Conservation (phyloP, 2,797 vertebrate genomes). For the Aselliscus stoliczkanus region DNA sequence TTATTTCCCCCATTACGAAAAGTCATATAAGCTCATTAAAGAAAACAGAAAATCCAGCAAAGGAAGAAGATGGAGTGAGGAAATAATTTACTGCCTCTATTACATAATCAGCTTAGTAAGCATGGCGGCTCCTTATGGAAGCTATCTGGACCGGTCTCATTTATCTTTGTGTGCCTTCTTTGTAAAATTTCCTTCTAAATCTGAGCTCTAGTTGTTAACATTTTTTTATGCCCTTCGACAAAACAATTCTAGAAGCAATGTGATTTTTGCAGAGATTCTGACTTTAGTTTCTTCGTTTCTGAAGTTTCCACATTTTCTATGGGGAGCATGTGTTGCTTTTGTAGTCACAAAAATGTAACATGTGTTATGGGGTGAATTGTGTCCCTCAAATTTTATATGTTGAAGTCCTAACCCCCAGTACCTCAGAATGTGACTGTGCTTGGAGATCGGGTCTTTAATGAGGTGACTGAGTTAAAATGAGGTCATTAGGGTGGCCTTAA, state of each 20-base stretch:
- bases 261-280: not conserved
- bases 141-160: not conserved
- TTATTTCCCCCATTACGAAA: not conserved
- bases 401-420: not conserved
- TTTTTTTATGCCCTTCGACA: not conserved
- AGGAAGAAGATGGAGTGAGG: not conserved
- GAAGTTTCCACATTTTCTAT: not conserved
- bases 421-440: not conserved
- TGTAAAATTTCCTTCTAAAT: not conserved
- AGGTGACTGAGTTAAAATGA: not conserved
- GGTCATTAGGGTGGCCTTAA: not conserved
- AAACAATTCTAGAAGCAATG: not conserved
- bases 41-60: not conserved
- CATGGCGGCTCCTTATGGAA: not conserved
- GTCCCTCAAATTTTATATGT: not conserved
- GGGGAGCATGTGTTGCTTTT: not conserved
- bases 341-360: not conserved
- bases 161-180: not conserved
- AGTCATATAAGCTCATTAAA: not conserved
- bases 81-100: not conserved
- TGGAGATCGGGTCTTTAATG: not conserved
- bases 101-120: not conserved
- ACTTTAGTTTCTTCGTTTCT: not conserved
- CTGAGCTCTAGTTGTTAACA: not conserved
- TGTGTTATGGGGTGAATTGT: not conserved